Evolutionary conservation across 2,797 vertebrate genomes (phyloP), one percentile per base, ranked within the genome.

Genomic region (Semotilus atromaculatus): DNA sequence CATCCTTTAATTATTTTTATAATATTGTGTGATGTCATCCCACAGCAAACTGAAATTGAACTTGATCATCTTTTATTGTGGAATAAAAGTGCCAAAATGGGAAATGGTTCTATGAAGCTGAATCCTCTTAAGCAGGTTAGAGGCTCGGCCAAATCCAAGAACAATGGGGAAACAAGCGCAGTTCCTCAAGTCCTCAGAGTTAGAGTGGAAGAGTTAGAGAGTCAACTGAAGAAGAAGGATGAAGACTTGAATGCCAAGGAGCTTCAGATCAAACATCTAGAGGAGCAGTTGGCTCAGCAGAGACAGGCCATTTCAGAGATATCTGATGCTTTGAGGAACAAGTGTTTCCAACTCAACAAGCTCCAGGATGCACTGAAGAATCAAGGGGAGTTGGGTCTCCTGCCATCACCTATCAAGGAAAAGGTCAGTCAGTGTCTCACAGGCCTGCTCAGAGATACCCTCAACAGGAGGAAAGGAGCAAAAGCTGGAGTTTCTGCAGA

Each of bases 401-500:
- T 92, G 82, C 83, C 93, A 6, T 94, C 96, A 3, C 96, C 96
- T 0, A 90, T 93, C 48, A 92, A 90, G 85, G 83, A 89, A 74
- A 94, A 90, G 86, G 86, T 89, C 79, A 94, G 93, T 88, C 94
- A 94, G 34, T 93, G 93, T 80, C 88, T 95, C n/a, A 93, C 94
- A 0, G 91, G 93, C 1, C 91, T 94, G 80, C 88, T 95, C 73
- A 92, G 91, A 86, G 94, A 93, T 4, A 94, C 93, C 45, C 88
- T 95, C 6, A 94, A 95, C 7, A 94, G 95, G 83, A 94, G 97
- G 85, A 96, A 94, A 90, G 97, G 97, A 0, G 98, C 97, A 4
- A 98, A 98, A 89, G 96, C 97, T 1, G 97, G 97, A 0, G 96
- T 99, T 16, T 99, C 97, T 2, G 97, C 97, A 0, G 97, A 99